These are phyloP conservation scores for Ramphastos sulfuratus DNA, from an alignment of 2,113 vertebrate genomes.

Conservation along the genomic window DNA sequence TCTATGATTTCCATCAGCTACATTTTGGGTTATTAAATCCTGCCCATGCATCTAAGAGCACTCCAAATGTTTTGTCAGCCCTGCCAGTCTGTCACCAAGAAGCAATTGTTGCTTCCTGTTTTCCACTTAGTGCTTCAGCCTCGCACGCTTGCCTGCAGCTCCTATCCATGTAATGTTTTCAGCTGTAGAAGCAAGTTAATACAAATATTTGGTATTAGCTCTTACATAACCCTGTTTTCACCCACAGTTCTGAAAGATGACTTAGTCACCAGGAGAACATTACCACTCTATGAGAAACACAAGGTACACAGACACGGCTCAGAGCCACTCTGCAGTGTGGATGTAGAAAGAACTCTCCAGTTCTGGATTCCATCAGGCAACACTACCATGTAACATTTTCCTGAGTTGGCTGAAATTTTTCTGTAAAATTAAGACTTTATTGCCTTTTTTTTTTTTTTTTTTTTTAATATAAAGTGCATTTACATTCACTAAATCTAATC, in stretches of 20 bases:
- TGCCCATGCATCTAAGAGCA: neutral
- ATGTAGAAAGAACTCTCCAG: neutral
- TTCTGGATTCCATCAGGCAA: neutral
- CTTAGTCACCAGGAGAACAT: neutral
- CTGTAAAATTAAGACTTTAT: neutral
- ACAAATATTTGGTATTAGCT: neutral
- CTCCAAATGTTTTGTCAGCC: neutral
- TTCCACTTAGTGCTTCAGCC: neutral
- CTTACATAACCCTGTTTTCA: neutral
- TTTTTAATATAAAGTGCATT: neutral
- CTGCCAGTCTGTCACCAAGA: neutral
- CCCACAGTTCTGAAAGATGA: neutral
- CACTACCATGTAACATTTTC: neutral
- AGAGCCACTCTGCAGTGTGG: neutral
- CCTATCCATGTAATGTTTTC: neutral
- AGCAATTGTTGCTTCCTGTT: neutral
- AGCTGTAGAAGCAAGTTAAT: neutral
- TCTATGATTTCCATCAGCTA: neutral
- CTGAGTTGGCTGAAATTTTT: neutral
- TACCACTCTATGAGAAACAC: neutral
- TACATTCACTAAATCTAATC: neutral
- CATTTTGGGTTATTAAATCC: neutral
- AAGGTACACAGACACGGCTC: rapidly evolving
- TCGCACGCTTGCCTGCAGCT: neutral
- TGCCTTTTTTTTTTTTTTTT: neutral